Conservation (phyloP, 2,888 invertebrate genomes). For the Deroplatys truncata region DNA sequence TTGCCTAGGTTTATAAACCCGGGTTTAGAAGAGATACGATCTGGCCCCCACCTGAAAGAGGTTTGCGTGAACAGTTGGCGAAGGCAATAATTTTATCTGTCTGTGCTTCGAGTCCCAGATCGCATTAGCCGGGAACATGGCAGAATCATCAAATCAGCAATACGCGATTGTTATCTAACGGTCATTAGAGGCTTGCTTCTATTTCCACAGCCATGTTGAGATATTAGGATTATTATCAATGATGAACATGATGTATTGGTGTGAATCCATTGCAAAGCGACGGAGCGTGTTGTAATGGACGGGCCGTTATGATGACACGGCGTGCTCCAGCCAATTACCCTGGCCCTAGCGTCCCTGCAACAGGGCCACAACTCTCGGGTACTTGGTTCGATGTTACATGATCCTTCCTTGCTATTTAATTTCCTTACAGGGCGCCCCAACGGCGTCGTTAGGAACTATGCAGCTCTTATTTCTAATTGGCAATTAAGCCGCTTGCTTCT, state of each 20-base stretch:
- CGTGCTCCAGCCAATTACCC: no score
- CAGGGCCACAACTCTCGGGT: not conserved
- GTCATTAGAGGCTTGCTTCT: not conserved
- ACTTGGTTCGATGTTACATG: no score
- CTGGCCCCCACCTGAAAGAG: no score
- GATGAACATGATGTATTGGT: not conserved
- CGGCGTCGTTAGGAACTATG: no score
- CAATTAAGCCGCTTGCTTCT: conserved; percentile 3
- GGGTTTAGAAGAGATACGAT: no score
- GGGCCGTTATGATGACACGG: not conserved
- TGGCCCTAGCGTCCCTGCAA: not conserved
- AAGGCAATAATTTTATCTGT: no score
- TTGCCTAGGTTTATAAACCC: no score
- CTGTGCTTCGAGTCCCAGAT: not conserved
- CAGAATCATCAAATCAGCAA: no score
- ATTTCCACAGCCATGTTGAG: not conserved
- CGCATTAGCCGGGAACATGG: not conserved
- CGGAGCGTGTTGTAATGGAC: conserved; percentile 1
- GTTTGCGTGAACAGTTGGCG: no score
- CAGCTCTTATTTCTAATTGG: not conserved
- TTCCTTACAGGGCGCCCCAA: no score
- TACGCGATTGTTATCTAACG: not conserved
- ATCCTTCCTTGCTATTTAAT: no score
- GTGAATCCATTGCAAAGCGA: conserved; percentile 14
- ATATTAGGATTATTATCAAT: no score